Evolutionary conservation across 1,140 invertebrate genomes (phyloP), one percentile per base, ranked within the genome.

Genomic region (Trialeurodes vaporariorum): DNA sequence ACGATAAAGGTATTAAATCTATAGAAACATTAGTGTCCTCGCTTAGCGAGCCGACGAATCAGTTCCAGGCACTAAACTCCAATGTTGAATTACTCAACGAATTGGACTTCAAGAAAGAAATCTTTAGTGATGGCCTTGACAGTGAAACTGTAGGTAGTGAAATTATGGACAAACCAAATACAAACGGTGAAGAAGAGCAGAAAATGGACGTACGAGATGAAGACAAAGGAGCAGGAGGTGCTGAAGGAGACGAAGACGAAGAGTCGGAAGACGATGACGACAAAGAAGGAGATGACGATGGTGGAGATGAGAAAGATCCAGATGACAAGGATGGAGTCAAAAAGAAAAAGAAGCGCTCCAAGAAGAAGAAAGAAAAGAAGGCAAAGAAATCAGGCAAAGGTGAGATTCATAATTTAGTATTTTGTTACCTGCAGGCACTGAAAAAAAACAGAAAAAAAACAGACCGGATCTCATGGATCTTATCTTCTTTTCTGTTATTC

Each of bases 331-430:
- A 75, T 25, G 73, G 73, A 62, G 72, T 73, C 64, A 67, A 61
- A 24, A 58, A 25, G 64, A 71, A 24, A 59, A 64, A 49, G 66
- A 69, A 68, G 40, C 63, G 62, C 64, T 58, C 61, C 58, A 72
- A 63, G 71, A 74, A 69, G 70, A 76, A 70, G 71, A 73, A 65
- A 67, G 71, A 61, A 69, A 72, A 40, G 63, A 68, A 27, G 49
- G 66, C 59, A 61, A 72, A 70, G 69, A 68, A 40, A 25, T 25
- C 58, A 23, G 40, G 64, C 25, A 76, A 78, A 69, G 76, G 74
- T 74, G 64, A 71, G 64, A 71, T 59, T 59, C 64, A 13, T 23
- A 59, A 25, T 61, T n/a, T 27, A 34, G 59, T 22, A 59, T 64
- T 67, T 11, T 61, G 62, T 59, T 67, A 63, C 27, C 58, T 59